phyloP scores from a whole-genome alignment of 2,113 vertebrate genomes.

The Marcusenius ussheri region DNA sequence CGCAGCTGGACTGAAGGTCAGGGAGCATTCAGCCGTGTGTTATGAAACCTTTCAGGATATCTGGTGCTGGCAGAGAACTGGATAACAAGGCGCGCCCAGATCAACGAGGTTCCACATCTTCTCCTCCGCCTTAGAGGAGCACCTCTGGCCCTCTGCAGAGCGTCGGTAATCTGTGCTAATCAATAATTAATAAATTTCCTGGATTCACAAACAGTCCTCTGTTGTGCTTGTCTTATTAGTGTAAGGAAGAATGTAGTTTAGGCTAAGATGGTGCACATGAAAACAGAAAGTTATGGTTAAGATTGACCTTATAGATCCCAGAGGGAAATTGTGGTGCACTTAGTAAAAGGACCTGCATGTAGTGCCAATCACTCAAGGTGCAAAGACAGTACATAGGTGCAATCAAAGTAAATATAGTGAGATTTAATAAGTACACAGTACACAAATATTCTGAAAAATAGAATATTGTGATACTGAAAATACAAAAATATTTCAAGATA shows the following conservation, averaged over 20 bases:
- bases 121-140: background rate
- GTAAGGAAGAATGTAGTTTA: background rate
- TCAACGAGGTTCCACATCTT: background rate
- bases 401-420: background rate
- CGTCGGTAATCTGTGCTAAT: background rate
- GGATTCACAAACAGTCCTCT: background rate
- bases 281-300: background rate
- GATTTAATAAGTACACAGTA: background rate
- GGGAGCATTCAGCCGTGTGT: background rate
- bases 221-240: background rate
- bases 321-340: background rate
- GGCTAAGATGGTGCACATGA: background rate
- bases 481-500: background rate
- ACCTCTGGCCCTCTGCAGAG: background rate
- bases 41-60: background rate
- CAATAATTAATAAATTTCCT: background rate
- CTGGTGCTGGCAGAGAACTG: background rate
- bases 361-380: background rate
- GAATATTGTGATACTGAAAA: background rate
- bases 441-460: background rate
- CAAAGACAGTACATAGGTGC: background rate
- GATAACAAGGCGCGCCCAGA: background rate
- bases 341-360: background rate
- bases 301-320: background rate
- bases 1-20: background rate